Evolutionary conservation across 2,113 vertebrate species (phyloP), one percentile per base, ranked within the genome.

Genomic region (Edolisoma coerulescens): DNA sequence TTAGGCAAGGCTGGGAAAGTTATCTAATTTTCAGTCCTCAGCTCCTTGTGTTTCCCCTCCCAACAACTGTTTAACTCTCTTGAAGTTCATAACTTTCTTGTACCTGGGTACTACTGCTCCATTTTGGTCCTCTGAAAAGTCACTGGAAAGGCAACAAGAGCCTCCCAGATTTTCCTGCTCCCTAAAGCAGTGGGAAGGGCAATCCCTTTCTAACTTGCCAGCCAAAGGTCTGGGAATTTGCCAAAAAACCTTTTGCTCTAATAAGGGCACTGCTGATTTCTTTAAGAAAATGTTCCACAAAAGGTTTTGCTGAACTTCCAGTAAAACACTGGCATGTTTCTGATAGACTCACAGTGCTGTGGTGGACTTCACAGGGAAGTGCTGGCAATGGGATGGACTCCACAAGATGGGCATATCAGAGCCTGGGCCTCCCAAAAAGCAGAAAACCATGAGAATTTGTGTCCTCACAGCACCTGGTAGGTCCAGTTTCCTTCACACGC

Each of bases 1-100:
- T 81, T 84, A 89, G 68, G 71, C 44, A 95, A 92, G 69, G 64
- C 47, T 89, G 60, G 33, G 76, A 84, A 90, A 81, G 13, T 35
- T 67, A 67, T 41, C 73, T 52, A 80, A 11, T 83, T 95, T 86
- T 90, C 73, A 84, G 37, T 84, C 83, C 64, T 86, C 54, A 74
- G 11, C 6, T 83, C 39, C 23, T 60, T 75, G 56, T 5, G 2
- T 28, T 86, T 94, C 41, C 44, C 68, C 52, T 67, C 56, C 44
- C 57, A 27, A 73, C 14, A 90, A 52, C 7, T 18, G 17, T 83
- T 91, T 68, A 49, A 56, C 19, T 67, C 26, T 54, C 59, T 44
- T 41, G 10, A 85, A 87, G 61, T 73, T 74, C 39, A 16, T 35
- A 65, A 83, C 52, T 35, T 78, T 33, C 63, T 47, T 70, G 32